Evolutionary conservation across 2,888 invertebrate species (phyloP).

Genomic region (Octonoba sinensis): DNA sequence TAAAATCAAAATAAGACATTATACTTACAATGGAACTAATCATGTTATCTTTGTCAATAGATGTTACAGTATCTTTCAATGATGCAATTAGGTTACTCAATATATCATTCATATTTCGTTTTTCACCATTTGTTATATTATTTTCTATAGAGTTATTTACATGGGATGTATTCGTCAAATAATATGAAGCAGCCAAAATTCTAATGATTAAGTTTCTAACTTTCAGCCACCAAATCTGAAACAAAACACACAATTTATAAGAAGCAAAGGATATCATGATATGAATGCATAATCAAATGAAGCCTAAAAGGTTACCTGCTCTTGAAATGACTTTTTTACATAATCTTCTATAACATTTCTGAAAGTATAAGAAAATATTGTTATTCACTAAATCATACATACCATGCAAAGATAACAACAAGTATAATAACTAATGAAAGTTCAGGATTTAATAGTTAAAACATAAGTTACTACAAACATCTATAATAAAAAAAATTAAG

Average conservation of each 20-base stretch:
- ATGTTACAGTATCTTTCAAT: conserved; percentile 39
- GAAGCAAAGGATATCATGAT: neutral
- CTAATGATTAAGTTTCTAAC: conserved; percentile 71
- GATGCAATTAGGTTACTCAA: conserved; percentile 50
- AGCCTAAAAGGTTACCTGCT: conserved; percentile 67
- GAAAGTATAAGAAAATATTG: conserved; percentile 39
- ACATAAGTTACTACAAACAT: no score
- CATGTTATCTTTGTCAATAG: conserved; percentile 40
- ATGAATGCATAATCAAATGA: neutral
- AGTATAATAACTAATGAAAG: no score
- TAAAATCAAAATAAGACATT: neutral
- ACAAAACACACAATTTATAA: conserved; percentile 1
- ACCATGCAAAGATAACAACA: no score
- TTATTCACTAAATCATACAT: no score
- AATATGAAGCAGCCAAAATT: conserved; percentile 69
- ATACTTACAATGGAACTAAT: conserved; percentile 50
- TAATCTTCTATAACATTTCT: conserved; percentile 67
- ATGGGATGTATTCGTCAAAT: conserved; percentile 43
- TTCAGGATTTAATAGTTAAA: no score
- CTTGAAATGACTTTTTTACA: conserved; percentile 68
- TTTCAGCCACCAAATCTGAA: conserved; percentile 69
- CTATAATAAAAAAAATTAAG: no score
- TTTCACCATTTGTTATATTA: conserved; percentile 63
- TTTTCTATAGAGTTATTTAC: conserved; percentile 36
- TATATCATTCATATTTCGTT: conserved; percentile 44